Conservation (phyloP, 2,113 vertebrate genomes). For the Calidris pugnax region DNA sequence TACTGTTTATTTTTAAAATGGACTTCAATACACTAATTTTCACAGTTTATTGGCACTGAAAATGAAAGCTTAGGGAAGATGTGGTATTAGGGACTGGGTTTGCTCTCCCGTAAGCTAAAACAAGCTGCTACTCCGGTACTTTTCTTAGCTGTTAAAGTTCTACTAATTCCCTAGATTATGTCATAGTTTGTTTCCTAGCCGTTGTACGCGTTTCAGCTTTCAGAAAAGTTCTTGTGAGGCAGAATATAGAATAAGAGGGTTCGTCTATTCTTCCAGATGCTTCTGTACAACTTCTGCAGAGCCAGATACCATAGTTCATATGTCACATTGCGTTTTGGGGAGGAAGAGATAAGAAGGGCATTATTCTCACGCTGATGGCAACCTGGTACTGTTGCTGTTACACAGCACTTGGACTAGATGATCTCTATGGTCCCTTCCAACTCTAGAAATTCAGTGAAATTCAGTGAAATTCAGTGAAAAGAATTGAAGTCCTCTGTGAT, state of each 20-base stretch:
- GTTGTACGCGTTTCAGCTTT: not conserved
- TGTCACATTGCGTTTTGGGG: not conserved
- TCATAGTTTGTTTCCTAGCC: not conserved
- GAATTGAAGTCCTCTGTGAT: not conserved
- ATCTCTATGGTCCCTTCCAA: too few species aligned
- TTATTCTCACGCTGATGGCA: not conserved
- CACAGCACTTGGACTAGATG: not conserved
- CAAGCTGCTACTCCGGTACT: not conserved
- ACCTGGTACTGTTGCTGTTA: not conserved
- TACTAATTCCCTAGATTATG: not conserved
- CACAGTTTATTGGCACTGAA: not conserved
- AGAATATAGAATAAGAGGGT: not conserved
- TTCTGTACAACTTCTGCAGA: not conserved
- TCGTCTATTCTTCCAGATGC: not conserved
- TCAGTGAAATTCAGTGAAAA: too few species aligned
- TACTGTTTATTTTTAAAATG: constrained; percentile 13
- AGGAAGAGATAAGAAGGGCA: not conserved
- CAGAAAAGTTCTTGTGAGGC: not conserved
- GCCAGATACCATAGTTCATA: not conserved
- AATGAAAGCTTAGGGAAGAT: not conserved
- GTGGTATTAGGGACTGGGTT: not conserved
- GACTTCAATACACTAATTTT: not conserved
- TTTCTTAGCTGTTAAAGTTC: not conserved
- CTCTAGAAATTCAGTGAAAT: too few species aligned
- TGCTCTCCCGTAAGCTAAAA: not conserved